phyloP scores from a whole-genome alignment of 2,888 invertebrate genomes.

The Leptinotarsa juncta region DNA sequence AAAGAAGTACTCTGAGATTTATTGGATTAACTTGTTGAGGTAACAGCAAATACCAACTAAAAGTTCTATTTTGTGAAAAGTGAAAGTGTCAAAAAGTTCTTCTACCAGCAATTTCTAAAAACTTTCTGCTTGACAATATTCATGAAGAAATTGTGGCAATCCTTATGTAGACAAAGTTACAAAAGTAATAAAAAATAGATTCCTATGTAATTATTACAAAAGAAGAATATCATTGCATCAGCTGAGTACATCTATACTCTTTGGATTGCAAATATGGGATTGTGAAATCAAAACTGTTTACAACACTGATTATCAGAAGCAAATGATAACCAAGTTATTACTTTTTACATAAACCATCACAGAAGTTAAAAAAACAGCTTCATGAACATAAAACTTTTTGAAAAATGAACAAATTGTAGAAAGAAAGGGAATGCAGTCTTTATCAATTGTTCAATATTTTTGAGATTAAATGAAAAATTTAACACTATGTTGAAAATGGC shows the following conservation, averaged over 20 bases:
- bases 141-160: not conserved
- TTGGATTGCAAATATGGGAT: conserved; percentile 11
- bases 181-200: conserved; percentile 7
- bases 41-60: no score
- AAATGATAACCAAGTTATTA: conserved; percentile 6
- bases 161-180: conserved; percentile 6
- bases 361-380: conserved; percentile 9
- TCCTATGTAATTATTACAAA: conserved; percentile 3
- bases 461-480: not conserved
- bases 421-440: not conserved
- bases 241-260: conserved; percentile 16
- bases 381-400: conserved; percentile 5
- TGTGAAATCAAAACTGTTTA: conserved; percentile 11
- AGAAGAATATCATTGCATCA: conserved; percentile 7
- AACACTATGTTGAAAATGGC: not conserved
- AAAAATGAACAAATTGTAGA: not conserved
- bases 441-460: conserved; percentile 15
- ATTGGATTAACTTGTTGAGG: no score
- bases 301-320: conserved; percentile 14
- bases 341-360: conserved; percentile 19
- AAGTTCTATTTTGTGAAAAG: no score
- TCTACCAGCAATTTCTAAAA: conserved; percentile 19
- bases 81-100: not conserved
- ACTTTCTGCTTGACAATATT: not conserved
- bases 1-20: no score